phyloP scores from a whole-genome alignment of 2,113 vertebrate genomes.

The Lepus timidus region DNA sequence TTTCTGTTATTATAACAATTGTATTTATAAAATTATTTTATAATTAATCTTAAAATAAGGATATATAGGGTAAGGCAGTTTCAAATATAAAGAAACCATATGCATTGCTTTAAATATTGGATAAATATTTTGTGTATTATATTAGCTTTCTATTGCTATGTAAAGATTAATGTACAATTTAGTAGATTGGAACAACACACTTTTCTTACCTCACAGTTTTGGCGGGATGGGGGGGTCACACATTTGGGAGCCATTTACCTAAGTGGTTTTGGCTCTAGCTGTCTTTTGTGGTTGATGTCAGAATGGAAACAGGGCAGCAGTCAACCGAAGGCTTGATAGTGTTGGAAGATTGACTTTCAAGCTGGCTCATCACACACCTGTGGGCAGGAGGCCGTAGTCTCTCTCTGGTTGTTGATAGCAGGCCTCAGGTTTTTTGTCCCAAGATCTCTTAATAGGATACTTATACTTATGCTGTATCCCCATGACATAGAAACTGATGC shows the following conservation, averaged over 20 bases:
- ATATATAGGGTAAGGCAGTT: neutral
- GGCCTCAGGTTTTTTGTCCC: neutral
- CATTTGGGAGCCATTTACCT: neutral
- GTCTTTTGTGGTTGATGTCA: neutral
- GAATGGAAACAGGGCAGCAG: neutral
- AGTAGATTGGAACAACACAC: neutral
- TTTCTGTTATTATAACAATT: conserved; percentile 5
- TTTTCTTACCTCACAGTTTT: conserved; percentile 20
- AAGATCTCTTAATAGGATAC: neutral
- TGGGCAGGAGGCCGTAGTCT: neutral
- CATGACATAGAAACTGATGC: neutral
- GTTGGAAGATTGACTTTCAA: neutral
- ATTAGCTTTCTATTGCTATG: conserved; percentile 28
- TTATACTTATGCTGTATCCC: neutral
- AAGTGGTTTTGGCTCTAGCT: neutral
- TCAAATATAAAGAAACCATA: conserved; percentile 11
- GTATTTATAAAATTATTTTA: conserved; percentile 12
- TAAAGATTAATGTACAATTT: neutral
- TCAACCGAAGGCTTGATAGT: neutral
- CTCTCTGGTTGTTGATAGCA: neutral
- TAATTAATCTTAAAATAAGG: conserved; percentile 48
- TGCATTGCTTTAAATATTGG: neutral
- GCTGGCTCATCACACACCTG: neutral
- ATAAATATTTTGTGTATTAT: neutral
- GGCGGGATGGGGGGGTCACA: neutral